Evolutionary conservation across 2,888 invertebrate species (phyloP), one percentile per base, ranked within the genome.

Genomic region (Xanthia icteritia): DNA sequence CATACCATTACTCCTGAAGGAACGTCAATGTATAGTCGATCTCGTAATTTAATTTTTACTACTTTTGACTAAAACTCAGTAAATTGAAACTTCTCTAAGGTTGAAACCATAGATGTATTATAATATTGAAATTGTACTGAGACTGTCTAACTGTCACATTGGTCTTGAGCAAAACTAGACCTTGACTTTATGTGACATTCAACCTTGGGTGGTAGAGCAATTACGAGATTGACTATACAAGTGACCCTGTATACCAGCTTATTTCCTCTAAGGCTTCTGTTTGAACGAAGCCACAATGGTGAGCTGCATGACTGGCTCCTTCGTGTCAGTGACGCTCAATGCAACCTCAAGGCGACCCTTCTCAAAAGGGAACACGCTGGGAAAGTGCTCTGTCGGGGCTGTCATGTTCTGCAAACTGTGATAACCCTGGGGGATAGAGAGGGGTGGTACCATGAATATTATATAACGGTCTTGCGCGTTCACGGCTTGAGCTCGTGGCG

Each of bases 341-440:
- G 13, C 0, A 39, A 65, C 0, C 15, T 80, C 79, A 2, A 80
- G 1, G 51, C 80, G 63, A 15, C 79, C 79, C n/a, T 84, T 80
- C 71, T 80, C 79, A 31, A 80, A 80, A 54, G 79, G 79, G 20
- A 80, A 80, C 36, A 80, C 79, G 31, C 0, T 84, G 31, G 79
- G 79, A 15, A 84, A 84, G 31, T 80, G 2, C 20, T 80, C 80
- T 2, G 84, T 80, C 13, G 84, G 71, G 27, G 84, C 79, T 36
- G 79, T 79, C 1, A 80, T 60, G 58, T 80, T 80, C 39, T 15
- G 4, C 1, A 84, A 0, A 36, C 1, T 0, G 36, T 80, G 79
- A 20, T 45, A 84, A 13, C 79, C 79, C 84, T 80, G 84, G 1
- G 58, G 45, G n/a, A 56, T 5, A 54, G 15, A 54, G 31, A 63